Percentiles rank a stretch among this genome's conserved stretches.
These are phyloP conservation scores for Seira ritae DNA, from an alignment of 2,888 invertebrate genomes.

Conservation along the genomic window DNA sequence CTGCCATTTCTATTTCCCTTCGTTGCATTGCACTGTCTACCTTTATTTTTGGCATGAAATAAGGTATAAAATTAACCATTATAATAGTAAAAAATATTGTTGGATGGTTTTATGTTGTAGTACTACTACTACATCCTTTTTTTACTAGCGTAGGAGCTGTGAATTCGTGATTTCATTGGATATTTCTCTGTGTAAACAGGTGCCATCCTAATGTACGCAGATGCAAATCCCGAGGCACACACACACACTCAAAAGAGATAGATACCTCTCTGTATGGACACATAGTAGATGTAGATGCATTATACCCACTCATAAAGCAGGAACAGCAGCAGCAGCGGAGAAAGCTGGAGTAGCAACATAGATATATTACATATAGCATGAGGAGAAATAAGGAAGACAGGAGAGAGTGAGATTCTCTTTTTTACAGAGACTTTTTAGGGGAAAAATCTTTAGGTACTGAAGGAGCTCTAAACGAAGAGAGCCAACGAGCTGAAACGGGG, in stretches of 20 bases:
- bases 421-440: too few relatives aligned
- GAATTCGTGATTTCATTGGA: constrained; percentile 69
- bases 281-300: constrained; percentile 46
- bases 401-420: constrained; percentile 37
- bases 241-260: constrained; percentile 12
- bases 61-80: too few relatives aligned
- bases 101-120: constrained; percentile 31
- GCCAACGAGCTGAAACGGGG: constrained; percentile 55
- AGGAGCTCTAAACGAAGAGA: constrained; percentile 39
- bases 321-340: constrained; percentile 19
- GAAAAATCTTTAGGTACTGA: too few relatives aligned
- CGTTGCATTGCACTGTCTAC: constrained; percentile 24
- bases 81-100: constrained; percentile 55
- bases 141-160: constrained; percentile 56
- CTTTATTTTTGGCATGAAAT: constrained; percentile 14
- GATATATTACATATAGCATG: constrained; percentile 10
- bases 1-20: too few relatives aligned
- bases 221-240: constrained; percentile 63
- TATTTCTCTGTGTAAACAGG: constrained; percentile 67
- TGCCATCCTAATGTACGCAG: constrained; percentile 67
- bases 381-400: constrained; percentile 26
- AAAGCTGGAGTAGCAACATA: constrained; percentile 35
- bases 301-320: constrained; percentile 39
- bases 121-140: neutral
- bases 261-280: neutral